Conservation (phyloP, 2,113 vertebrate species). For the Noturus placidus region DNA sequence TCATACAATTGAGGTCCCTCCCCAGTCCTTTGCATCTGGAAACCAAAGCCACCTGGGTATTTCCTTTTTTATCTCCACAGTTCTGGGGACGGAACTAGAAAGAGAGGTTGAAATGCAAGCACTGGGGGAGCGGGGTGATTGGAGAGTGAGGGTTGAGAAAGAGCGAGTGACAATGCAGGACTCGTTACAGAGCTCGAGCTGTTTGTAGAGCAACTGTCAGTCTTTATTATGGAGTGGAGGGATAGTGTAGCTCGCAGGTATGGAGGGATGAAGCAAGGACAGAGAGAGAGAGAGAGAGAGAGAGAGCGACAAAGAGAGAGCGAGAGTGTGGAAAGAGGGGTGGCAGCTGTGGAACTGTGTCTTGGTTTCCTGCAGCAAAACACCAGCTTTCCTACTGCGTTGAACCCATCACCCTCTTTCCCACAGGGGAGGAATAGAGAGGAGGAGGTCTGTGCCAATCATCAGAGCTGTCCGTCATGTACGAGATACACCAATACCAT, state of each 20-base stretch:
- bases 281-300: constrained; percentile 20
- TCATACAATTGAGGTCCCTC: constrained; percentile 68
- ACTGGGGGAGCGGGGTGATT: not conserved
- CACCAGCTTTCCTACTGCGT: constrained; percentile 47
- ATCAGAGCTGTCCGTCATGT: constrained; percentile 46
- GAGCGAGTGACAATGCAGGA: constrained; percentile 27
- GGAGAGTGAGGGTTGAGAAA: constrained; percentile 3
- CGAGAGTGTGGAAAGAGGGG: constrained; percentile 24
- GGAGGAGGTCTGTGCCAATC: constrained; percentile 51
- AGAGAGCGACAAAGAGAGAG: constrained; percentile 7
- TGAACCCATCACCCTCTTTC: constrained; percentile 46
- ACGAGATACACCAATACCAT: constrained; percentile 30
- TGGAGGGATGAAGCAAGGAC: constrained; percentile 36
- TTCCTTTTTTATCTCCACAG: constrained; percentile 19
- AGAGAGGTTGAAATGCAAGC: constrained; percentile 17
- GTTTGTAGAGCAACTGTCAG: constrained; percentile 46
- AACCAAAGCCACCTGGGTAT: constrained; percentile 39
- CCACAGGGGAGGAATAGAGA: constrained; percentile 43
- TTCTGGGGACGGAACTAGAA: constrained; percentile 15
- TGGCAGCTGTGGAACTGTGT: constrained; percentile 52
- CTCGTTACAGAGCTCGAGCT: constrained; percentile 35
- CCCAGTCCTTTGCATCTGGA: constrained; percentile 57
- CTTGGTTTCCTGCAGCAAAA: constrained; percentile 49
- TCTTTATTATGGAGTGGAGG: constrained; percentile 45
- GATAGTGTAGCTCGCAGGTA: constrained; percentile 48